These are phyloP conservation scores for Salticus scenicus DNA, from an alignment of 2,888 invertebrate species.

Conservation along the genomic window DNA sequence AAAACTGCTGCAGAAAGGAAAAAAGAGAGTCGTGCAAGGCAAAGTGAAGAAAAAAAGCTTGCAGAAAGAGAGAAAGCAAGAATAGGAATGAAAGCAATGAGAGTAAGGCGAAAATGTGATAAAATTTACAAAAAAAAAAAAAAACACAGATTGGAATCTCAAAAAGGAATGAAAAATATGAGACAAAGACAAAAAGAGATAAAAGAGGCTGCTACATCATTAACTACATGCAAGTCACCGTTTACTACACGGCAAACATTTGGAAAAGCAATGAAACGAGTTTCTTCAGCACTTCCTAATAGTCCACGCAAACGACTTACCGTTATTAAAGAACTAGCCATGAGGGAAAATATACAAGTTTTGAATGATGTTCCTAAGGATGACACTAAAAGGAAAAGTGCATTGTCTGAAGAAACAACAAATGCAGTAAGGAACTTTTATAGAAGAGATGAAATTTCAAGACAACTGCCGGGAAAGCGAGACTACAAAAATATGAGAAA, in stretches of 20 bases:
- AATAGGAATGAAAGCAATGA: background rate
- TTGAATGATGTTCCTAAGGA: background rate
- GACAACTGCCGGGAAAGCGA: too few species aligned
- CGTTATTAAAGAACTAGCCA: slow-evolving; percentile 9
- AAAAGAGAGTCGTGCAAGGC: background rate
- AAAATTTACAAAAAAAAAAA: background rate
- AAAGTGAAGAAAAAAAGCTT: slow-evolving; percentile 15
- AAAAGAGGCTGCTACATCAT: background rate
- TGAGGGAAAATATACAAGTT: background rate
- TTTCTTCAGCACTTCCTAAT: too few species aligned
- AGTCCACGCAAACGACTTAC: too few species aligned
- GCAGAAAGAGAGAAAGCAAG: background rate
- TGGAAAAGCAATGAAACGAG: slow-evolving; percentile 16
- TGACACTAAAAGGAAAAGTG: too few species aligned
- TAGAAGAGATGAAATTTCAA: too few species aligned
- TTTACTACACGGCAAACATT: background rate
- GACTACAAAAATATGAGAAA: too few species aligned
- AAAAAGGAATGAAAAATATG: slow-evolving; percentile 12
- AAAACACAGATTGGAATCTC: background rate
- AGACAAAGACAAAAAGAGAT: background rate
- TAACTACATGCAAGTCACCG: too few species aligned
- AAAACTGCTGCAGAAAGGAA: background rate
- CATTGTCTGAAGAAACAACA: too few species aligned
- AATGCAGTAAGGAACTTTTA: too few species aligned
- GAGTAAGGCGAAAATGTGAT: background rate